Conservation (phyloP, 1,140 invertebrate species). For the Drosophila parvula region DNA sequence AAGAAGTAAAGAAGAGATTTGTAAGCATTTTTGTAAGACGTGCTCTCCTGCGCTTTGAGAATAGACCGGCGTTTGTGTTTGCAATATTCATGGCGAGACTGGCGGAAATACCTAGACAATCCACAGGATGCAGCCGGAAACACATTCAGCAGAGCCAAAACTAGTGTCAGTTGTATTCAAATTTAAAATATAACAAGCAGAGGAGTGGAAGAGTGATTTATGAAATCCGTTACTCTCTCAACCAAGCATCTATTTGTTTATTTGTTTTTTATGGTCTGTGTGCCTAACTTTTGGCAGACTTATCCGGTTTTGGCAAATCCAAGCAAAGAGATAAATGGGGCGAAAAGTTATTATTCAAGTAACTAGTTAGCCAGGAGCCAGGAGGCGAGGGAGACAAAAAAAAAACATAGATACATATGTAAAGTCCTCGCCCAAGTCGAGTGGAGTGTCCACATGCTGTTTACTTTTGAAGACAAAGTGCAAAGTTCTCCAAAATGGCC, state of each 20-base stretch:
- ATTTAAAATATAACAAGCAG: not conserved
- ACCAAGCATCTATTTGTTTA: not conserved
- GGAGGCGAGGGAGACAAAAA: not conserved
- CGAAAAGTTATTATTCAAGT: conserved; percentile 60
- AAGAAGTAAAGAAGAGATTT: not conserved
- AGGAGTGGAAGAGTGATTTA: conserved; percentile 2
- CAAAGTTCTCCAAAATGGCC: conserved; percentile 52
- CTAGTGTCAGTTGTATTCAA: not conserved
- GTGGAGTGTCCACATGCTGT: conserved; percentile 35
- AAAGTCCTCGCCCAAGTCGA: not conserved
- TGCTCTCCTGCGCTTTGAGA: not conserved
- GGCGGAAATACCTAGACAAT: conserved; percentile 3
- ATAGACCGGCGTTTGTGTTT: not conserved
- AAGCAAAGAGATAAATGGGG: conserved; percentile 10
- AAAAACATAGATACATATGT: conserved; percentile 13
- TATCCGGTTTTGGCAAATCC: not conserved
- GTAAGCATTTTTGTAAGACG: not conserved
- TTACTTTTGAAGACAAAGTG: conserved; percentile 50
- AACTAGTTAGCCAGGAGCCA: conserved; percentile 18
- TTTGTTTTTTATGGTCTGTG: not conserved
- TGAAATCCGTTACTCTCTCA: not conserved
- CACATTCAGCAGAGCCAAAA: not conserved
- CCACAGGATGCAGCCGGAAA: not conserved
- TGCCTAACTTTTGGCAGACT: not conserved
- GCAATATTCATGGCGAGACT: conserved; percentile 19